Percentiles rank a stretch among this genome's conserved stretches.
phyloP scores from a whole-genome alignment of 2,797 vertebrate species.

The Malurus splendens region DNA sequence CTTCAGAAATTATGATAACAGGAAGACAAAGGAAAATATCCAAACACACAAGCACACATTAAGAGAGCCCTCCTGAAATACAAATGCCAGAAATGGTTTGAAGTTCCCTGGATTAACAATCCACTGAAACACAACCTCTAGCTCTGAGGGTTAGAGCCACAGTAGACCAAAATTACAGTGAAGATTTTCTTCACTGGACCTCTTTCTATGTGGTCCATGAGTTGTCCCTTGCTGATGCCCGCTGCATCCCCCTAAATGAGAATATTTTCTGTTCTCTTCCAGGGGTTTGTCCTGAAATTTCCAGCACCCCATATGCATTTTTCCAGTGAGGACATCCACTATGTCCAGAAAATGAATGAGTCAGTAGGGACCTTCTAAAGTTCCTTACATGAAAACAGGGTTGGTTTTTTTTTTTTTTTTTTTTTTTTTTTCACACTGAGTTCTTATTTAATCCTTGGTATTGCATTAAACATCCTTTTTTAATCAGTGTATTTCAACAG shows the following conservation, averaged over 20 bases:
- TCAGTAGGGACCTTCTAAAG: background rate
- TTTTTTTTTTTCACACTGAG: background rate
- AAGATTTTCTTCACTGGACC: background rate
- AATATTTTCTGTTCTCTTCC: background rate
- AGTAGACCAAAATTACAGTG: background rate
- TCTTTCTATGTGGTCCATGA: background rate
- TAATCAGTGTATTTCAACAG: background rate
- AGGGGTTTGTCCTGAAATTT: background rate
- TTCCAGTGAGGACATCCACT: background rate
- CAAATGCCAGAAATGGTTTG: background rate
- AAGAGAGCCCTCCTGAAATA: background rate
- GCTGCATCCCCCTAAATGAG: background rate
- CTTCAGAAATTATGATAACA: background rate
- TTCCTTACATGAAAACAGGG: background rate
- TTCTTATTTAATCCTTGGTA: background rate
- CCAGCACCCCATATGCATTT: fast-evolving
- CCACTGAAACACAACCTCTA: background rate
- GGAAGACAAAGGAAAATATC: background rate
- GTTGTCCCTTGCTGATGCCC: background rate
- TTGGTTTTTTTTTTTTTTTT: too few relatives aligned
- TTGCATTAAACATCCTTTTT: background rate
- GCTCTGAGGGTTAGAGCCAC: background rate
- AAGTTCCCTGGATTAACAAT: background rate
- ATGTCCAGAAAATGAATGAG: background rate
- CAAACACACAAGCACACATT: background rate